These are phyloP conservation scores for Rhopalosiphum maidis DNA, from an alignment of 1,140 invertebrate genomes.

Conservation along the genomic window DNA sequence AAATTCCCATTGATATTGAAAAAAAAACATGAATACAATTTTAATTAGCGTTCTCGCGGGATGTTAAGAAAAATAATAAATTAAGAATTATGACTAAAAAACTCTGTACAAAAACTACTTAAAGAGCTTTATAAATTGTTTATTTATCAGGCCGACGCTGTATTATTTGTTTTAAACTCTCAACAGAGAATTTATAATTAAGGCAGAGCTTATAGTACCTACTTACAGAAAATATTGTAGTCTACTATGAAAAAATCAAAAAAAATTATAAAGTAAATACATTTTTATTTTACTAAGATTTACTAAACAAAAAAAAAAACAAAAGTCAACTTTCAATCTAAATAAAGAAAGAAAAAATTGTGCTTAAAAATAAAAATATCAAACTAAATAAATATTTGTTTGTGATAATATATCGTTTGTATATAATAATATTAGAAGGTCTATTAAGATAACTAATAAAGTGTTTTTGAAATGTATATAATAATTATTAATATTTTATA, in stretches of 20 bases:
- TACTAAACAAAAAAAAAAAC: neutral
- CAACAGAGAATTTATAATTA: neutral
- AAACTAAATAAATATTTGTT: no score
- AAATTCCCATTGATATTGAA: neutral
- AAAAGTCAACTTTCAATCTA: neutral
- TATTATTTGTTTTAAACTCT: neutral
- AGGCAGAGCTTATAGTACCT: neutral
- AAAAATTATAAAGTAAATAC: neutral
- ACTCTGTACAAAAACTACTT: neutral
- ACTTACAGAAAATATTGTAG: neutral
- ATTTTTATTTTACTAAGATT: neutral
- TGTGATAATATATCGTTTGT: no score
- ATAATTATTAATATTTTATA: neutral
- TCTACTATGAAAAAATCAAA: neutral
- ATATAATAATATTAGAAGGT: no score
- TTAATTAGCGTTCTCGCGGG: neutral
- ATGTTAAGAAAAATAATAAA: neutral
- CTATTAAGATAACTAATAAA: neutral
- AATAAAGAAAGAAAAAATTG: neutral
- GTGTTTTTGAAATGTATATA: neutral
- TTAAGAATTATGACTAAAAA: neutral
- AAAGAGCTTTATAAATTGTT: neutral
- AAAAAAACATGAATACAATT: neutral
- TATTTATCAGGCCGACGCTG: neutral
- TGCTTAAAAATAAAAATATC: neutral